Conservation (phyloP, 2,797 vertebrate genomes). For the Ctenochaetus hawaiiensis region DNA sequence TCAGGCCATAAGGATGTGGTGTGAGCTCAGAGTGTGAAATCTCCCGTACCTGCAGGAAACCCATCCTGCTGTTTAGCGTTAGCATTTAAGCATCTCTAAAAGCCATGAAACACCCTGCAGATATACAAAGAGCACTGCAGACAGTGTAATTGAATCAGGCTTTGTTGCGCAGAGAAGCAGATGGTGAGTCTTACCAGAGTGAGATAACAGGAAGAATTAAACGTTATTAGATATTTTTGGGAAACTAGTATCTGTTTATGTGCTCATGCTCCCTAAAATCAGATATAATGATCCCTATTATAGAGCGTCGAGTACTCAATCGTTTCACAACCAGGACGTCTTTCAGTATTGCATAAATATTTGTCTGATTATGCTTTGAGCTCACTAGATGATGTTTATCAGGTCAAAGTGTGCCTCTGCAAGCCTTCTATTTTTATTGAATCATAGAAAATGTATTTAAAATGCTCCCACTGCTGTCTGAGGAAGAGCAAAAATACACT, state of each 20-base stretch:
- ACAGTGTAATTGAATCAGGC: constrained; percentile 41
- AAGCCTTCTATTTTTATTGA: constrained; percentile 41
- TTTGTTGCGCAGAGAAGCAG: constrained; percentile 47
- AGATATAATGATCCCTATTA: constrained; percentile 8
- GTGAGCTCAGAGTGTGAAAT: constrained; percentile 46
- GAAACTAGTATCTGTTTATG: constrained; percentile 1
- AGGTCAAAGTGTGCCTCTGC: constrained; percentile 43
- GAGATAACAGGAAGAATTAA: constrained; percentile 29
- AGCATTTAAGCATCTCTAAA: constrained; percentile 47
- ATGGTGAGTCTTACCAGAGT: constrained; percentile 42
- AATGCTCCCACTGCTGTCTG: constrained; percentile 51
- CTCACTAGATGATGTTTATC: constrained; percentile 39
- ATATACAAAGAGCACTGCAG: constrained; percentile 19
- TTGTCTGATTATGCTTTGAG: constrained; percentile 30
- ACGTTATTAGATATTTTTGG: constrained; percentile 39
- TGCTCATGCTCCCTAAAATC: background rate
- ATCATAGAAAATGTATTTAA: constrained; percentile 49
- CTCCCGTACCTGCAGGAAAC: constrained; percentile 50
- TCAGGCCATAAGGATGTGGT: constrained; percentile 46
- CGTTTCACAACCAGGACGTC: background rate
- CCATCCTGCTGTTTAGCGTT: constrained; percentile 32
- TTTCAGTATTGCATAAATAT: constrained; percentile 2
- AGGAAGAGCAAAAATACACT: constrained; percentile 60
- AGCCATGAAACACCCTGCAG: constrained; percentile 39
- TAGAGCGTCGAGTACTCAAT: constrained; percentile 5